Evolutionary conservation across 1,140 invertebrate species (phyloP).

Genomic region (Euura lappo): DNA sequence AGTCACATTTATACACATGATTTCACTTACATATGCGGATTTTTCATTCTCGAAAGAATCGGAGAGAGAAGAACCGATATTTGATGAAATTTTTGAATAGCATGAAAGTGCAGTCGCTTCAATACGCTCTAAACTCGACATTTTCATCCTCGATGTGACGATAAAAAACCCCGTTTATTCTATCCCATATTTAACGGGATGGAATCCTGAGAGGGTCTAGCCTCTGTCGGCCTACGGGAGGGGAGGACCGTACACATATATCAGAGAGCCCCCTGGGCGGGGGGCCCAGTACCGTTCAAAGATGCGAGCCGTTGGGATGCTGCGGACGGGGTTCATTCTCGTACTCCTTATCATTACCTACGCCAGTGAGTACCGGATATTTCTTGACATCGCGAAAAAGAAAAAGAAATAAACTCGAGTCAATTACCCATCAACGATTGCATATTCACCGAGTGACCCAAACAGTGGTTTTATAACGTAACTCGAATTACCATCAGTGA

Average conservation of each 20-base stretch:
- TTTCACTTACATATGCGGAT: neutral
- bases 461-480: no score
- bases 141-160: neutral
- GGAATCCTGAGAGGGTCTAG: constrained; percentile 29
- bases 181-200: constrained; percentile 48
- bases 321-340: constrained; percentile 41
- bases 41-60: no score
- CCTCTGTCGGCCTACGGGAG: constrained; percentile 22
- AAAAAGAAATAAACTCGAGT: no score
- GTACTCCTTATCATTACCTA: constrained; percentile 39
- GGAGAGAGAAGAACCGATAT: no score
- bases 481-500: no score
- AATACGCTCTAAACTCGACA: neutral
- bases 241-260: constrained; percentile 49
- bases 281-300: constrained; percentile 57
- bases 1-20: neutral
- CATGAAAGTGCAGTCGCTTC: no score
- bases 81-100: no score
- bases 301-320: constrained; percentile 53
- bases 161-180: constrained; percentile 37
- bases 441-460: no score
- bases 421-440: no score
- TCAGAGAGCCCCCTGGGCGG: constrained; percentile 51
- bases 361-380: constrained; percentile 48
- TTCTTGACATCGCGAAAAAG: neutral